Percentiles rank a stretch among this genome's conserved stretches.
phyloP scores from a whole-genome alignment of 2,797 vertebrate species.

The Sebastes kiyomatsui region DNA sequence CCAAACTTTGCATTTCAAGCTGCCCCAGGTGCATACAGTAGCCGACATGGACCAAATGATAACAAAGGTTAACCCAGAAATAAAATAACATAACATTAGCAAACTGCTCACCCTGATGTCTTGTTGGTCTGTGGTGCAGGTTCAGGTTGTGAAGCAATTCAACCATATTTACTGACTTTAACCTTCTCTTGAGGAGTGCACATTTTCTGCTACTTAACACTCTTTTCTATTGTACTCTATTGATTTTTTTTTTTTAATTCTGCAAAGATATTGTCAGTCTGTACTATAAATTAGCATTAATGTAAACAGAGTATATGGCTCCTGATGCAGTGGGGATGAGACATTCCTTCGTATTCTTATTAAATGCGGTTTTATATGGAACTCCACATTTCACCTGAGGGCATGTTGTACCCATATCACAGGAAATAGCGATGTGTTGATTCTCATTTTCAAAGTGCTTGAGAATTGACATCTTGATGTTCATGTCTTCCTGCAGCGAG shows the following conservation, averaged over 20 bases:
- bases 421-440: conserved; percentile 20
- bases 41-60: not conserved
- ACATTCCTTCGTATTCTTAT: not conserved
- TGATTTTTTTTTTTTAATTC: not conserved
- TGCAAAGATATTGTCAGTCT: not conserved
- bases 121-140: not conserved
- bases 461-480: conserved; percentile 5
- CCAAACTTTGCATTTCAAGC: not conserved
- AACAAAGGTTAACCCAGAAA: not conserved
- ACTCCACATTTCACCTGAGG: not conserved
- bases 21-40: not conserved
- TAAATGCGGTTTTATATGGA: not conserved
- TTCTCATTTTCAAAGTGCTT: conserved; percentile 14
- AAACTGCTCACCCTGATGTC: not conserved
- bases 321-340: not conserved
- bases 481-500: not conserved
- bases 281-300: not conserved
- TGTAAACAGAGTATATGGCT: not conserved
- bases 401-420: conserved; percentile 3
- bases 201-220: not conserved
- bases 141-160: not conserved
- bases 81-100: not conserved
- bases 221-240: not conserved
- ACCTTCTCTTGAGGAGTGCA: not conserved
- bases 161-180: not conserved